These are phyloP conservation scores for Apus apus DNA, from an alignment of 2,113 vertebrate species.

Conservation along the genomic window DNA sequence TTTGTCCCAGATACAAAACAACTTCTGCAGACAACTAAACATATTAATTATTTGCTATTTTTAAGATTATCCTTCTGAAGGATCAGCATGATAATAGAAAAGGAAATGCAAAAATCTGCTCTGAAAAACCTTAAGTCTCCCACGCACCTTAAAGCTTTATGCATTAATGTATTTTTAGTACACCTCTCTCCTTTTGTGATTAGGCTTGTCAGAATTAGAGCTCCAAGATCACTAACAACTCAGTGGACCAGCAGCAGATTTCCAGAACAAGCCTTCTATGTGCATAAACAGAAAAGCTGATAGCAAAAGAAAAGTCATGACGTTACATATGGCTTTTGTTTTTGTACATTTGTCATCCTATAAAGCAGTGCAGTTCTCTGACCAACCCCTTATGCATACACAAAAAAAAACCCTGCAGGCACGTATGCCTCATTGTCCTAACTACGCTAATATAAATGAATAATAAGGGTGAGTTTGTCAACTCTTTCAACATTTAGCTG, in stretches of 20 bases:
- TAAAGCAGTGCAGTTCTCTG: not conserved
- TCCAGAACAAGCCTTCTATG: not conserved
- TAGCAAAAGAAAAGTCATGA: not conserved
- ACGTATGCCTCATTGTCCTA: not conserved
- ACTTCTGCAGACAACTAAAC: slow-evolving; percentile 54
- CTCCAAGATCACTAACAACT: not conserved
- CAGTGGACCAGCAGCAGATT: not conserved
- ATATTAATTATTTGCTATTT: slow-evolving; percentile 72
- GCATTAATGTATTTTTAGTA: slow-evolving; percentile 50
- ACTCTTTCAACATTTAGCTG: not conserved
- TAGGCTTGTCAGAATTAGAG: slow-evolving; percentile 25
- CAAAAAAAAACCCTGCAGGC: not conserved
- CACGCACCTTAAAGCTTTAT: not conserved
- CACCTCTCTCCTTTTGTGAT: not conserved
- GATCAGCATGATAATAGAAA: slow-evolving; percentile 29
- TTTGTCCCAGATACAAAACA: slow-evolving; percentile 55
- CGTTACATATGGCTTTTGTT: not conserved
- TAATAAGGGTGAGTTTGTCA: not conserved
- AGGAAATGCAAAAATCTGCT: slow-evolving; percentile 46
- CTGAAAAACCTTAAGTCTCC: slow-evolving; percentile 23
- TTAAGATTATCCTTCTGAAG: slow-evolving; percentile 52
- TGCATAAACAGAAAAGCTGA: not conserved
- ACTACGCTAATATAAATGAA: not conserved
- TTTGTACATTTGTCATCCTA: not conserved
- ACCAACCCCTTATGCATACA: not conserved